A percentile compares a stretch with the other conserved stretches of the same genome.
phyloP scores from a whole-genome alignment of 1,140 invertebrate genomes.

The Cydia strobilella region DNA sequence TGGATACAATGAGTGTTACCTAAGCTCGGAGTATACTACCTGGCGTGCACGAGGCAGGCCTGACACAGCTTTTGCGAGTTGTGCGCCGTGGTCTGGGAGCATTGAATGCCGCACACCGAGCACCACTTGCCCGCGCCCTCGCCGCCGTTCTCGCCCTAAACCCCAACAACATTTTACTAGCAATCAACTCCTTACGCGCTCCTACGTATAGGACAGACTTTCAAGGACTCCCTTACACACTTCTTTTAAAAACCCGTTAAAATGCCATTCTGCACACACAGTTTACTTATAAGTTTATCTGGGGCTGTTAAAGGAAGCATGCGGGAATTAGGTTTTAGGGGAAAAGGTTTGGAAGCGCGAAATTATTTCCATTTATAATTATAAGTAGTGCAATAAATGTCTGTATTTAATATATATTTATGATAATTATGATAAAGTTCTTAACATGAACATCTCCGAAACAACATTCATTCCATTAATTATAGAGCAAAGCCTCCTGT shows the following conservation, averaged over 20 bases:
- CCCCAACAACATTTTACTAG: conserved; percentile 73
- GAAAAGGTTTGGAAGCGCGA: conserved; percentile 45
- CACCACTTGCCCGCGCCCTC: conserved; percentile 72
- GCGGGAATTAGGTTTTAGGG: conserved; percentile 55
- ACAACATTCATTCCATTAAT: conserved; percentile 22
- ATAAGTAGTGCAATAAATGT: conserved; percentile 28
- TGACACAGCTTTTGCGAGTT: conserved; percentile 79
- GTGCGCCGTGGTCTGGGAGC: conserved; percentile 77
- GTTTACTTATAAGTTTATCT: conserved; percentile 37
- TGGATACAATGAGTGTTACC: conserved; percentile 31
- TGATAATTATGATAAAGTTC: conserved; percentile 24
- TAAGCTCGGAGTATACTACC: conserved; percentile 54
- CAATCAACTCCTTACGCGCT: conserved; percentile 41
- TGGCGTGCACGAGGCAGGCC: conserved; percentile 81
- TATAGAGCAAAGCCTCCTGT: conserved; percentile 18
- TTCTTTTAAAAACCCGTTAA: conserved; percentile 77
- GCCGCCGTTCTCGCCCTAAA: conserved; percentile 75
- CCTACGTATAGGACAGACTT: conserved; percentile 43
- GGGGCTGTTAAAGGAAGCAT: conserved; percentile 80
- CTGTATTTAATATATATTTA: conserved; percentile 17
- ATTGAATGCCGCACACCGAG: conserved; percentile 79
- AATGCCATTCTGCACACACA: conserved; percentile 76
- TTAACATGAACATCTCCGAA: conserved; percentile 17
- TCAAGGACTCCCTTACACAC: conserved; percentile 64
- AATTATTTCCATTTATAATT: conserved; percentile 19